A percentile compares a stretch with the other conserved stretches of the same genome.
Conservation (phyloP, 2,797 vertebrate species). For the Limnodromus scolopaceus region DNA sequence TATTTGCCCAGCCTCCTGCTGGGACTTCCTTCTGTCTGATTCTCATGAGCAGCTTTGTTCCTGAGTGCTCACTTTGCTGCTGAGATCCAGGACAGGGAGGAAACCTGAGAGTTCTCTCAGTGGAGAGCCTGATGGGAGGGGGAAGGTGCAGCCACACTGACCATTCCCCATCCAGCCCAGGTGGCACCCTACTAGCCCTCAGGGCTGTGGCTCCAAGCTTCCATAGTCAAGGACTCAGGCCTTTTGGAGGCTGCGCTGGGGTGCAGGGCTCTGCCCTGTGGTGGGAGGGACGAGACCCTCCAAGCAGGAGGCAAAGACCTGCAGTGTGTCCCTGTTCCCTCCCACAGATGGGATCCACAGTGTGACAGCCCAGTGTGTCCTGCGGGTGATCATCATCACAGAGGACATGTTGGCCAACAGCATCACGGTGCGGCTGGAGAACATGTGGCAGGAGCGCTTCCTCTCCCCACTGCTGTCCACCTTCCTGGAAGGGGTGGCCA, state of each 20-base stretch:
- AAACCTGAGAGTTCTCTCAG: not conserved
- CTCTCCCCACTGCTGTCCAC: slow-evolving; percentile 90
- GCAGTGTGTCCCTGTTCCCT: not conserved
- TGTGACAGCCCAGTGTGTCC: slow-evolving; percentile 91
- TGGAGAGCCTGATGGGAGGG: not conserved
- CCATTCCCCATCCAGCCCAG: not conserved
- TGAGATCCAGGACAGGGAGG: not conserved
- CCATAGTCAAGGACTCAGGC: not conserved
- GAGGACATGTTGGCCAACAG: slow-evolving; percentile 98
- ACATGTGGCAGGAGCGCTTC: slow-evolving; percentile 99
- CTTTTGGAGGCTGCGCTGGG: not conserved
- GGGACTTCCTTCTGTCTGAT: not conserved
- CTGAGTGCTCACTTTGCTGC: slow-evolving; percentile 40
- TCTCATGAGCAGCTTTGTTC: not conserved
- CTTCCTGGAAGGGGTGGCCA: slow-evolving; percentile 95
- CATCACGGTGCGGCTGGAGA: slow-evolving; percentile 95
- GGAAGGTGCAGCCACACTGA: accelerated
- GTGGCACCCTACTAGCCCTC: not conserved
- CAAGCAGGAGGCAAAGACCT: not conserved
- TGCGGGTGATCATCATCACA: slow-evolving; percentile 95
- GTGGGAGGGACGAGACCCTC: not conserved
- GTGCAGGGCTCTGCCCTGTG: not conserved
- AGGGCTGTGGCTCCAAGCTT: not conserved
- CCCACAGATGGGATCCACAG: slow-evolving; percentile 92
- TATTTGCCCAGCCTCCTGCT: slow-evolving; percentile 7